Evolutionary conservation across 2,888 invertebrate species (phyloP), one percentile per base, ranked within the genome.

Genomic region (Eumerus sabulonum): DNA sequence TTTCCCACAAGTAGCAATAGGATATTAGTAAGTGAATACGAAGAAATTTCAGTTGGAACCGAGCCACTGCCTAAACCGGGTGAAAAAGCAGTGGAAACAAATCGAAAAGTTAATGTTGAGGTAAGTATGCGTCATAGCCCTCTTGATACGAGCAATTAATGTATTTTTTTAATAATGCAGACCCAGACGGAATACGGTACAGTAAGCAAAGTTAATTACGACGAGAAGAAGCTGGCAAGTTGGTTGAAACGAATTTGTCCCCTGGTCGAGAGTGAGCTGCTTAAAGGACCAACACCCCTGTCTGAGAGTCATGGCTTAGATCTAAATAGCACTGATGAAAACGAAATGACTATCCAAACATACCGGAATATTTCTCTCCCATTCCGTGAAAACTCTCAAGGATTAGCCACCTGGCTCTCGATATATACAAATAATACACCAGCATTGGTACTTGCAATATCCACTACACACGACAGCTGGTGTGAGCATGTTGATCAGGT

Each of bases 171-270:
- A 13, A 35, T 16, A 13, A 27, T 27, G 27, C 27, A 27, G 27
- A 27, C 27, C 2, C 27, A 27, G 7, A 27, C 27, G 2, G 27
- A 27, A 27, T n/a, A n/a, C n/a, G n/a, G 27, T 7, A 27, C 27
- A 2, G 27, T 27, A 27, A 2, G 7, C 7, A 27, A 27, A 27
- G 27, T 7, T 4, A 7, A 27, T 27, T 27, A 4, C 27, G 90
- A 91, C 83, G 89, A 90, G 82, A 84, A 88, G 9, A 90, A 89
- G 67, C 81, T 91, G 62, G 90, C 89, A 9, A 85, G 85, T 18
- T 91, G 90, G 89, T 76, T 91, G n/a, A 87, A 87, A 13, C 86
- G 86, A 76, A 89, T 91, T 18, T 90, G 86, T 81, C 90, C 91
- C 0, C 82, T 84, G 48, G 87, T 91, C 1, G 89, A 90, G 70